A percentile compares a stretch with the other conserved stretches of the same genome.
phyloP scores from a whole-genome alignment of 2,797 vertebrate species.

The Thripadectes ignobilis region DNA sequence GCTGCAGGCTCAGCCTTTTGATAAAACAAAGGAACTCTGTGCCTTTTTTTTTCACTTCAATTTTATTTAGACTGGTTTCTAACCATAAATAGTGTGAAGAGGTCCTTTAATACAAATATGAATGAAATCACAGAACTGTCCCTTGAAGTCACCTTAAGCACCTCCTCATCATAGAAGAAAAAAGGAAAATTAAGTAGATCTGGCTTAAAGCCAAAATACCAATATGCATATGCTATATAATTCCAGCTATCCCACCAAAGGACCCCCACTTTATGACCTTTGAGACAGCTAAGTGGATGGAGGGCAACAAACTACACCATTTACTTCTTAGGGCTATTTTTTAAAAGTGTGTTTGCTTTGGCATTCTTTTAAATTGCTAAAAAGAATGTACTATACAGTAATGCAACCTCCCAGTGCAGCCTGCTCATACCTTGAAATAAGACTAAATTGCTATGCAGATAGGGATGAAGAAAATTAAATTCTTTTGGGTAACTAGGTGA shows the following conservation, averaged over 20 bases:
- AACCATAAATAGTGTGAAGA: constrained; percentile 49
- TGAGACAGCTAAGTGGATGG: constrained; percentile 55
- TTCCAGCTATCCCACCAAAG: constrained; percentile 65
- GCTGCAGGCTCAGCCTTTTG: background rate
- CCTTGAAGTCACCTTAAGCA: constrained; percentile 31
- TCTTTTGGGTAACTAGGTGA: constrained; percentile 14
- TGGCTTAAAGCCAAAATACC: constrained; percentile 71
- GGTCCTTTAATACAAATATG: constrained; percentile 55
- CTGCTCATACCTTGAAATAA: background rate
- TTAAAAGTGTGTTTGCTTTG: background rate
- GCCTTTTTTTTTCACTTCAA: background rate
- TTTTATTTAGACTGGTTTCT: constrained; percentile 35
- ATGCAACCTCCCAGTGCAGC: background rate
- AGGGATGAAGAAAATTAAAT: background rate
- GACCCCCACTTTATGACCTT: constrained; percentile 67
- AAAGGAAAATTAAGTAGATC: constrained; percentile 68
- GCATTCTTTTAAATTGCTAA: constrained; percentile 25
- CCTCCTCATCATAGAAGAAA: constrained; percentile 47
- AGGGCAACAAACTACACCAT: constrained; percentile 56
- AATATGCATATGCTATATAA: constrained; percentile 70
- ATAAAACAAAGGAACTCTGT: background rate
- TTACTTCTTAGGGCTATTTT: background rate
- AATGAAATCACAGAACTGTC: constrained; percentile 59
- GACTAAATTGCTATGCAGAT: background rate
- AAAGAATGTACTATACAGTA: background rate